phyloP scores from a whole-genome alignment of 2,888 invertebrate species.

The Molorchus minor region DNA sequence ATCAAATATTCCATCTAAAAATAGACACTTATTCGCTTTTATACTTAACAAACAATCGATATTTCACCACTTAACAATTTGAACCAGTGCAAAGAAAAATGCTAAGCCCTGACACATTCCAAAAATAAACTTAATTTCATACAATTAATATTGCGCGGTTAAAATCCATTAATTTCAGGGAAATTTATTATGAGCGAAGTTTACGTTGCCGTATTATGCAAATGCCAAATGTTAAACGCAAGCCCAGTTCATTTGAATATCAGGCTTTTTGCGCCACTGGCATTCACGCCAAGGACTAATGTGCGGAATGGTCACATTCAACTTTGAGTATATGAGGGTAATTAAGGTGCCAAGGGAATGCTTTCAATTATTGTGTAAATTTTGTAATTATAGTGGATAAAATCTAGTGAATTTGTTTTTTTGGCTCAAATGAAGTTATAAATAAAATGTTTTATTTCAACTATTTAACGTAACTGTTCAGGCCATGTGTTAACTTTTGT shows the following conservation, averaged over 20 bases:
- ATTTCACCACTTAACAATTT: slow-evolving; percentile 23
- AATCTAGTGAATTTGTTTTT: too few species aligned
- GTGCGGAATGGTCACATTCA: background rate
- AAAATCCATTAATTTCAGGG: slow-evolving; percentile 30
- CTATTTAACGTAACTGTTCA: too few species aligned
- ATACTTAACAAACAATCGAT: slow-evolving; percentile 11
- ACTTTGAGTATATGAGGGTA: background rate
- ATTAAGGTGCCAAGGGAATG: too few species aligned
- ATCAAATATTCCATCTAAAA: background rate
- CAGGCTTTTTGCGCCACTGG: slow-evolving; percentile 17
- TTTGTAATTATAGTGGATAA: too few species aligned
- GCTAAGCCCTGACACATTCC: slow-evolving; percentile 23
- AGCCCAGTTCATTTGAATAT: slow-evolving; percentile 23
- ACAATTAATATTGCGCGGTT: slow-evolving; percentile 27
- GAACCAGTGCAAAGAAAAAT: slow-evolving; percentile 22
- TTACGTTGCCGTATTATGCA: slow-evolving; percentile 26
- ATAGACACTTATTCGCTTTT: background rate
- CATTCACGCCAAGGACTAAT: slow-evolving; percentile 19
- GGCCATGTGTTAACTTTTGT: too few species aligned
- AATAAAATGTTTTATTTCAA: too few species aligned
- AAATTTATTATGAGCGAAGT: slow-evolving; percentile 26
- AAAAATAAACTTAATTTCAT: slow-evolving; percentile 32
- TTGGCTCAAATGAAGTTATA: too few species aligned
- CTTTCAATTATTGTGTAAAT: too few species aligned
- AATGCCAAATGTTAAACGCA: slow-evolving; percentile 17